Evolutionary conservation across 2,888 invertebrate genomes (phyloP).

Genomic region (Gryllus longicercus): DNA sequence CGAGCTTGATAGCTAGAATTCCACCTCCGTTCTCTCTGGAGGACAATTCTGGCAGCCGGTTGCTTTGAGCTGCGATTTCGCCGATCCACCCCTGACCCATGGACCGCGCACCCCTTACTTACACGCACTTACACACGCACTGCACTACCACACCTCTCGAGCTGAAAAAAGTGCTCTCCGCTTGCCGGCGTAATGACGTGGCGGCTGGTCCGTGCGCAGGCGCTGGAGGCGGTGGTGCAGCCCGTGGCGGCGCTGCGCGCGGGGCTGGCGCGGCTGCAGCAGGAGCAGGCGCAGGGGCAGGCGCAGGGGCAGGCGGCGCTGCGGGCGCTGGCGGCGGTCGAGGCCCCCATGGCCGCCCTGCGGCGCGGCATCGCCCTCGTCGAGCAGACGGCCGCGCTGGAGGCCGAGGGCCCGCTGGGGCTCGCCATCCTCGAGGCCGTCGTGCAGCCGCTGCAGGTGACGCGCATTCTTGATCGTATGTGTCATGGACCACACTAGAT

Average conservation of each 20-base stretch:
- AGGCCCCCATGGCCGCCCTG: slow-evolving; percentile 42
- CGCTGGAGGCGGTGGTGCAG: neutral
- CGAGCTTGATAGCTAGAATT: too few species aligned
- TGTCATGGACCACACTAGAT: too few species aligned
- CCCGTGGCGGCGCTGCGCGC: slow-evolving; percentile 53
- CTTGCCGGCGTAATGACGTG: too few species aligned
- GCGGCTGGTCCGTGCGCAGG: neutral
- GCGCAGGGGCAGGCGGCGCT: slow-evolving; percentile 51
- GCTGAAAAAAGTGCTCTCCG: too few species aligned
- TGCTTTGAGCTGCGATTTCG: too few species aligned
- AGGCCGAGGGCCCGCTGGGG: slow-evolving; percentile 61
- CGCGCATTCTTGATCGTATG: neutral
- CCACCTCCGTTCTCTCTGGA: too few species aligned
- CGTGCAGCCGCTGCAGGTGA: slow-evolving; percentile 22
- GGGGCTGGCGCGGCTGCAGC: slow-evolving; percentile 63
- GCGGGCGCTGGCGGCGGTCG: slow-evolving; percentile 58
- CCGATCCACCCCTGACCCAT: too few species aligned
- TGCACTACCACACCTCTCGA: too few species aligned
- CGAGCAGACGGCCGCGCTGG: neutral
- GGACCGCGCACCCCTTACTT: too few species aligned
- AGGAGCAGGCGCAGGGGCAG: slow-evolving; percentile 59
- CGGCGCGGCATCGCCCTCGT: neutral
- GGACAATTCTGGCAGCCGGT: too few species aligned
- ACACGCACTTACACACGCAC: too few species aligned
- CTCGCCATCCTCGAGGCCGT: slow-evolving; percentile 41